Evolutionary conservation across 2,113 vertebrate species (phyloP).

Genomic region (Colistium nudipinnis): DNA sequence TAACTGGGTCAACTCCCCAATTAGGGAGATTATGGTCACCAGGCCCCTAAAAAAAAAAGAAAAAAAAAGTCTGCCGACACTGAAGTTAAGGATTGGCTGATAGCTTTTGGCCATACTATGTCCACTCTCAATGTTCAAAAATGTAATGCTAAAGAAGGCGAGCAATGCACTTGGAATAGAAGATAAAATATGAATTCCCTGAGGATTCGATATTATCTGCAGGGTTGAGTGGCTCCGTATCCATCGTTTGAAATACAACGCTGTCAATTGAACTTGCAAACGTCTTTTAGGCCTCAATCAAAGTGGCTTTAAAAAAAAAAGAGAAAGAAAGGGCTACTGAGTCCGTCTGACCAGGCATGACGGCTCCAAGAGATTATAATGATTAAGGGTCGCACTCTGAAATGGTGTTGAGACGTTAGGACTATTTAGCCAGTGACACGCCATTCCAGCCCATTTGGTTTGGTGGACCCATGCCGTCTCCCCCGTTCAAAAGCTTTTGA

Average conservation of each 20-base stretch:
- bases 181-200: slow-evolving; percentile 48
- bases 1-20: too few relatives aligned
- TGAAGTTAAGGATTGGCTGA: slow-evolving; percentile 25
- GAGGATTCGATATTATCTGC: slow-evolving; percentile 53
- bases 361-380: slow-evolving; percentile 47
- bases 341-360: slow-evolving; percentile 49
- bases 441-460: slow-evolving; percentile 66
- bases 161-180: slow-evolving; percentile 26
- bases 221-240: slow-evolving; percentile 20
- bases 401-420: slow-evolving; percentile 51
- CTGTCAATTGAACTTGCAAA: slow-evolving; percentile 51
- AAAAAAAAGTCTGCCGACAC: too few relatives aligned
- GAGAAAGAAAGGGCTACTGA: slow-evolving; percentile 17
- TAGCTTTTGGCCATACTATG: slow-evolving; percentile 35
- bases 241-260: slow-evolving; percentile 49
- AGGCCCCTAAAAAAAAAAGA: too few relatives aligned
- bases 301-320: slow-evolving; percentile 50
- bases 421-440: slow-evolving; percentile 60
- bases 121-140: slow-evolving; percentile 30
- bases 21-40: too few relatives aligned
- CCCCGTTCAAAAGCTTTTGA: slow-evolving; percentile 65
- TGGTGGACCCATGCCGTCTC: slow-evolving; percentile 45
- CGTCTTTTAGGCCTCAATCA: slow-evolving; percentile 59
- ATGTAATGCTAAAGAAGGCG: slow-evolving; percentile 42
- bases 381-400: slow-evolving; percentile 43